Percentiles rank a stretch among this genome's conserved stretches.
Conservation (phyloP, 1,140 invertebrate species). For the Stegodyphus mimosarum region DNA sequence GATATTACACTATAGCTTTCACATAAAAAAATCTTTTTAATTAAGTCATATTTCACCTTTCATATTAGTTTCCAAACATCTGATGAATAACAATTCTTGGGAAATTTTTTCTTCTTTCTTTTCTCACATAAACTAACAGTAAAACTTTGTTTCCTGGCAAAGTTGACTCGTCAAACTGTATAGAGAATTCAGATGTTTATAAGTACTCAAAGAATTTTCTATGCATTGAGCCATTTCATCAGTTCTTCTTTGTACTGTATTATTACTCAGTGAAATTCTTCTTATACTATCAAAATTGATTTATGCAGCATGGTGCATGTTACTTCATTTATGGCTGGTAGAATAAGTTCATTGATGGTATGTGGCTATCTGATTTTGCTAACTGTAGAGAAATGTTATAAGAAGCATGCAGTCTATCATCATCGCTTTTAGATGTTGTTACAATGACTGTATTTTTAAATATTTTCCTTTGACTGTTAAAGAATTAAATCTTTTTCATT, state of each 20-base stretch:
- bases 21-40: too few species aligned
- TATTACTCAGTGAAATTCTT: slow-evolving; percentile 56
- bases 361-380: slow-evolving; percentile 54
- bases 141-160: too few species aligned
- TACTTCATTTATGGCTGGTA: slow-evolving; percentile 35
- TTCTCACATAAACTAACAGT: too few species aligned
- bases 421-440: slow-evolving; percentile 46
- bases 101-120: too few species aligned
- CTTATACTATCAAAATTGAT: slow-evolving; percentile 37
- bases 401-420: slow-evolving; percentile 55
- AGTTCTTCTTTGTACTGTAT: slow-evolving; percentile 43
- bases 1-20: too few species aligned
- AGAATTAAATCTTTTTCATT: not conserved
- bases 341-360: slow-evolving; percentile 59
- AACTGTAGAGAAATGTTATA: slow-evolving; percentile 62
- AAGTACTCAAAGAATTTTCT: too few species aligned
- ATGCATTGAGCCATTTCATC: slow-evolving; percentile 3
- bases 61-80: too few species aligned
- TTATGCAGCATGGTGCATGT: slow-evolving; percentile 40
- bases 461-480: not conserved
- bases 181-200: too few species aligned
- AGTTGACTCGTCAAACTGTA: too few species aligned
- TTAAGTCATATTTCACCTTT: too few species aligned
- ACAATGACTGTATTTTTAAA: not conserved
- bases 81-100: too few species aligned